A percentile compares a stretch with the other conserved stretches of the same genome.
Evolutionary conservation across 2,888 invertebrate genomes (phyloP).

Genomic region (Cybosia mesomella): DNA sequence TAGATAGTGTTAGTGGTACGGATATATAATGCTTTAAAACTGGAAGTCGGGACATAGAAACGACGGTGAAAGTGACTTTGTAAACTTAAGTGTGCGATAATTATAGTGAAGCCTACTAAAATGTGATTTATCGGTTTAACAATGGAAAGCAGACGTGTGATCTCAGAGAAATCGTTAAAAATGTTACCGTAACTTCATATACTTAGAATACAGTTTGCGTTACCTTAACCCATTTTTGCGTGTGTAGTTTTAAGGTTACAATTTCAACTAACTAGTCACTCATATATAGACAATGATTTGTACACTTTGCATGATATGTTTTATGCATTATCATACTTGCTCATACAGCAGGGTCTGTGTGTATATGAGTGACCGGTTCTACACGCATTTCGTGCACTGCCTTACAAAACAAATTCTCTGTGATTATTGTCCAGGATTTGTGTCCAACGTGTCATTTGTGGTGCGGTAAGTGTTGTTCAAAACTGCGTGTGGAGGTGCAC

Average conservation of each 20-base stretch:
- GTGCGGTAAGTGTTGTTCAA: slow-evolving; percentile 46
- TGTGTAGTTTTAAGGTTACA: slow-evolving; percentile 59
- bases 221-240: slow-evolving; percentile 53
- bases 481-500: slow-evolving; percentile 61
- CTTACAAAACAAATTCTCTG: slow-evolving; percentile 61
- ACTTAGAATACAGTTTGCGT: slow-evolving; percentile 55
- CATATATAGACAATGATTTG: slow-evolving; percentile 12
- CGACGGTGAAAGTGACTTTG: slow-evolving; percentile 54
- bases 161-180: slow-evolving; percentile 71
- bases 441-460: slow-evolving; percentile 47
- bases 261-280: slow-evolving; percentile 35
- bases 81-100: slow-evolving; percentile 58
- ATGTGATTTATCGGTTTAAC: slow-evolving; percentile 75
- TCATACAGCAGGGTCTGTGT: neutral
- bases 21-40: slow-evolving; percentile 53
- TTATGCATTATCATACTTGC: slow-evolving; percentile 5
- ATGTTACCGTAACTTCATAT: slow-evolving; percentile 60
- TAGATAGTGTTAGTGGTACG: slow-evolving; percentile 63
- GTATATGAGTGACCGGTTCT: slow-evolving; percentile 26
- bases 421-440: slow-evolving; percentile 54
- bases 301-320: slow-evolving; percentile 8
- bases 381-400: slow-evolving; percentile 72
- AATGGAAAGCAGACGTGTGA: slow-evolving; percentile 71
- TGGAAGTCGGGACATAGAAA: slow-evolving; percentile 44
- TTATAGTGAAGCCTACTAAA: slow-evolving; percentile 72